Conservation (phyloP, 2,797 vertebrate species). For the Mus caroli region DNA sequence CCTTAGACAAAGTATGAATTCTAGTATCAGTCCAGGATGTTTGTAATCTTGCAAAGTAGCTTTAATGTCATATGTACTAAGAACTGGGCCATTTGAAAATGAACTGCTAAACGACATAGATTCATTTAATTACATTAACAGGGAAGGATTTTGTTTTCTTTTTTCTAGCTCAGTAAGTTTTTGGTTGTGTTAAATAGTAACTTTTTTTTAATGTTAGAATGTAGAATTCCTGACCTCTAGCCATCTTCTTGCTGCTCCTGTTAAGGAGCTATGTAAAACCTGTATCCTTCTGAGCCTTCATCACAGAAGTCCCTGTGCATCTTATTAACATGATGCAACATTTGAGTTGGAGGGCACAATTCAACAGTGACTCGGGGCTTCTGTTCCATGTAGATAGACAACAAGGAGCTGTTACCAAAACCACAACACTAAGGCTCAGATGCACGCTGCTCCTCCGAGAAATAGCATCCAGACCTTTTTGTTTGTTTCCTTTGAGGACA, state of each 20-base stretch:
- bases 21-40: neutral
- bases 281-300: neutral
- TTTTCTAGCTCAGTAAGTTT: neutral
- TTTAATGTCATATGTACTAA: neutral
- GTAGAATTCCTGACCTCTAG: neutral
- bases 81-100: neutral
- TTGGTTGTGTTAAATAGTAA: neutral
- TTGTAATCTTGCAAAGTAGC: conserved; percentile 33
- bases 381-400: neutral
- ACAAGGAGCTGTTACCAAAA: neutral
- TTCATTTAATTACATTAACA: conserved; percentile 41
- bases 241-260: neutral
- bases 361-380: neutral
- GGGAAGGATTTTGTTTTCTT: neutral
- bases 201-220: neutral
- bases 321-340: conserved; percentile 18
- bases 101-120: neutral
- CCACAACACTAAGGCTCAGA: neutral
- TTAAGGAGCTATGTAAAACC: neutral
- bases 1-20: neutral
- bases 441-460: neutral
- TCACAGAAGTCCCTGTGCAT: neutral
- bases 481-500: neutral
- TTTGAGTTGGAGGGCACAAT: neutral
- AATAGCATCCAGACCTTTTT: neutral